Evolutionary conservation across 2,888 invertebrate genomes (phyloP).

Genomic region (Eucera pruinosa): DNA sequence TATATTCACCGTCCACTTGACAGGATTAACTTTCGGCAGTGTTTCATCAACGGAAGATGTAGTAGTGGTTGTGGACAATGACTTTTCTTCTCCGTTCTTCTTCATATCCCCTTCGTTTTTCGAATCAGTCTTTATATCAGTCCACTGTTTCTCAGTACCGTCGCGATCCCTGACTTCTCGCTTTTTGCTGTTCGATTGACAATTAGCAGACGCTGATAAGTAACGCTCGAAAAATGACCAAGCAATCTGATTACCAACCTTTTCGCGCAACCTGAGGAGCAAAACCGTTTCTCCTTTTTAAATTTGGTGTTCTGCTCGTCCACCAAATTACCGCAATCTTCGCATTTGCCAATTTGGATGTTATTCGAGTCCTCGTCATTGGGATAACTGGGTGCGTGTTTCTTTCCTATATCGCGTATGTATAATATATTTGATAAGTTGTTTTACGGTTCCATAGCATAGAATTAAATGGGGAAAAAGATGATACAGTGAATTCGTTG

Average conservation of each 20-base stretch:
- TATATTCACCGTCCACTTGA: conserved; percentile 87
- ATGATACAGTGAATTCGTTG: background rate
- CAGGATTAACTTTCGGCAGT: conserved; percentile 86
- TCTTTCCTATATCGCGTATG: conserved; percentile 84
- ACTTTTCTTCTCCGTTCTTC: conserved; percentile 84
- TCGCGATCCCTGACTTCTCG: conserved; percentile 78
- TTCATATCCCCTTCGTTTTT: conserved; percentile 78
- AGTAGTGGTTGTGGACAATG: conserved; percentile 70
- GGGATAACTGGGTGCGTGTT: conserved; percentile 80
- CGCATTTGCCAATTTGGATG: conserved; percentile 88
- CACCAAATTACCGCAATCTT: conserved; percentile 89
- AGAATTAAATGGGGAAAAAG: background rate
- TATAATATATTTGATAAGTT: conserved; percentile 10
- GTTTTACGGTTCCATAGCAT: background rate
- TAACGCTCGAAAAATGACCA: background rate
- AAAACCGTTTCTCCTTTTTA: conserved; percentile 91
- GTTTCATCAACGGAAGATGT: conserved; percentile 77
- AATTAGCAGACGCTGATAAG: conserved; percentile 32
- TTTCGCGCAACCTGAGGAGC: conserved; percentile 90
- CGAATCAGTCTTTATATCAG: conserved; percentile 79
- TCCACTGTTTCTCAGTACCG: conserved; percentile 79
- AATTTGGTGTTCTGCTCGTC: conserved; percentile 85
- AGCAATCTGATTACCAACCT: conserved; percentile 86
- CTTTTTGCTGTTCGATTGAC: conserved; percentile 75
- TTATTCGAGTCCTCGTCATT: conserved; percentile 75